These are phyloP conservation scores for Harpagoxenus sublaevis DNA, from an alignment of 2,888 invertebrate species.

Conservation along the genomic window DNA sequence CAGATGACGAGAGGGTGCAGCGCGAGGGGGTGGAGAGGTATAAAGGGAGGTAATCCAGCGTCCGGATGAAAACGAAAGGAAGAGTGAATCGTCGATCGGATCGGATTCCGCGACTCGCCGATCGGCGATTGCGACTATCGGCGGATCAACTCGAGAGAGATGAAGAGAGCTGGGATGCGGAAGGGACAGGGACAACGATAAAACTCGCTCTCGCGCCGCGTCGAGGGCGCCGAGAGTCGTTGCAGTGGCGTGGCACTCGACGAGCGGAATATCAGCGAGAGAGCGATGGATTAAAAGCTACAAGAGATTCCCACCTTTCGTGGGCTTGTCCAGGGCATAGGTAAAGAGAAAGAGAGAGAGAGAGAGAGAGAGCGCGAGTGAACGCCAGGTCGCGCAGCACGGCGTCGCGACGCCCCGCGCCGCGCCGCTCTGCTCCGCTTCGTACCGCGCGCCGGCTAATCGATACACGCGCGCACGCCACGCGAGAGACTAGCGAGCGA, in stretches of 20 bases:
- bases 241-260: constrained; percentile 34
- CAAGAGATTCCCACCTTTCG: constrained; percentile 57
- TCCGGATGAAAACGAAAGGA: constrained; percentile 43
- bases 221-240: constrained; percentile 15
- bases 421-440: constrained; percentile 23
- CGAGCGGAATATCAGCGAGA: constrained; percentile 40
- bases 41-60: constrained; percentile 22
- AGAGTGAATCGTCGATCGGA: constrained; percentile 50
- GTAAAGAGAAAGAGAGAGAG: constrained; percentile 16
- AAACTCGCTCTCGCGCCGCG: constrained; percentile 28
- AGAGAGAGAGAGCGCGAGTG: constrained; percentile 18
- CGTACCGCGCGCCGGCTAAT: constrained; percentile 49
- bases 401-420: constrained; percentile 20
- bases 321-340: constrained; percentile 49
- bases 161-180: neutral
- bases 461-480: constrained; percentile 54
- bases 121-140: constrained; percentile 41
- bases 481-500: constrained; percentile 52
- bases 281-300: constrained; percentile 56
- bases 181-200: constrained; percentile 19
- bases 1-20: constrained; percentile 9
- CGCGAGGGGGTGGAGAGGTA: neutral
- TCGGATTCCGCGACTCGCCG: constrained; percentile 43
- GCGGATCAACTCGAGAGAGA: constrained; percentile 21
- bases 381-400: neutral